A percentile compares a stretch with the other conserved stretches of the same genome.
These are phyloP conservation scores for Zaprionus inermis DNA, from an alignment of 1,140 invertebrate species.

Conservation along the genomic window DNA sequence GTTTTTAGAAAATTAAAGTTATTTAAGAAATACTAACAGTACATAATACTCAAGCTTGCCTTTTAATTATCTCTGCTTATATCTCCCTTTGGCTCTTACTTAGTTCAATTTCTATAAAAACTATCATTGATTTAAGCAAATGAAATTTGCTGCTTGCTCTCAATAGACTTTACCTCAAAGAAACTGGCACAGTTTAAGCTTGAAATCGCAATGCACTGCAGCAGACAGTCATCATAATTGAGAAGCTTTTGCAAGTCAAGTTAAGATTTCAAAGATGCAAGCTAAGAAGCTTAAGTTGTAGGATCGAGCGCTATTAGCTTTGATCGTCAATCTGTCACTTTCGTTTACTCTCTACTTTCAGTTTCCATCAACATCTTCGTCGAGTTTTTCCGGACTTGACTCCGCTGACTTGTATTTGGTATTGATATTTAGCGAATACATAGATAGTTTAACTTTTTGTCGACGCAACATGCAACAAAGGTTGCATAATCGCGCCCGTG, in stretches of 20 bases:
- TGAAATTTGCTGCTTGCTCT: not conserved
- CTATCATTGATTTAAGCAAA: not conserved
- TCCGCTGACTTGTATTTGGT: conserved; percentile 1
- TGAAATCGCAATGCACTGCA: not conserved
- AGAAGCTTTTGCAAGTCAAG: conserved; percentile 16
- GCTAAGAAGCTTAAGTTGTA: conserved; percentile 1
- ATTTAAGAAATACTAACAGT: no score
- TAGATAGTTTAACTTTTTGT: conserved; percentile 51
- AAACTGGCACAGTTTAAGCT: not conserved
- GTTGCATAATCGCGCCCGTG: conserved; percentile 50
- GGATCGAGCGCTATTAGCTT: no score
- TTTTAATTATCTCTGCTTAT: no score
- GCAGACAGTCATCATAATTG: conserved; percentile 15
- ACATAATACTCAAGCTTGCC: no score
- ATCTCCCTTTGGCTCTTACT: not conserved
- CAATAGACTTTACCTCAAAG: not conserved
- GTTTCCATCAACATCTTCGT: conserved; percentile 14
- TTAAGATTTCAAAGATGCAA: conserved; percentile 2
- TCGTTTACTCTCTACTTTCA: conserved; percentile 18
- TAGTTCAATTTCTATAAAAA: not conserved
- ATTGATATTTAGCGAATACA: conserved; percentile 45
- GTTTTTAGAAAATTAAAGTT: no score
- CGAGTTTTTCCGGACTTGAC: no score
- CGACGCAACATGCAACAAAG: conserved; percentile 2
- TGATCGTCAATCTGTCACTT: conserved; percentile 19